Evolutionary conservation across 2,113 vertebrate species (phyloP), one percentile per base, ranked within the genome.

Genomic region (Morone chrysops): DNA sequence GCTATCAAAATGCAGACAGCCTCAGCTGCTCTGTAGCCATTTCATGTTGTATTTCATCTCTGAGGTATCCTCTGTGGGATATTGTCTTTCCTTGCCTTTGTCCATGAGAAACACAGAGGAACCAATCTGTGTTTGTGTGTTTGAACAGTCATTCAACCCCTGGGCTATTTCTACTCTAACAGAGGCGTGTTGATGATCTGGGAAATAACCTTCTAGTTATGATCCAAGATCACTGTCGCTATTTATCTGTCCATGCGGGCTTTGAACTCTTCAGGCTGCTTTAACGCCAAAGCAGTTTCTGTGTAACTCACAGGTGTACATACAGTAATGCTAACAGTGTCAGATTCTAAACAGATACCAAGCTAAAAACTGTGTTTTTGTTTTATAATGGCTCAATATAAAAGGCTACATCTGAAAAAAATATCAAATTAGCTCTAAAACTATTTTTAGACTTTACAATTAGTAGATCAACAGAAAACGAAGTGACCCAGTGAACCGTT

Each of bases 1-100:
- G 83, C 65, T 54, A 86, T 89, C 82, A 82, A 78, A 75, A 84
- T 10, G 66, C 74, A 2, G 82, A 84, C 85, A 81, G 77, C 78
- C 78, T 84, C 71, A 76, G 84, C 75, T 84, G 71, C 74, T 73
- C 53, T 31, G 87, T 78, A 87, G 92, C 82, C 78, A 83, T 91
- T 89, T 90, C 75, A 65, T 84, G 83, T 66, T 75, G 74, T 88
- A 78, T 85, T 92, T 90, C 76, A 84, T 85, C 88, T 90, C 40
- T 4, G 81, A 81, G 72, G 75, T 87, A 81, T 86, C 89, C 81
- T 85, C 87, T 59, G 70, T 17, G 40, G 72, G 66, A 43, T 72
- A 60, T 80, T 70, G 73, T 78, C 60, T 86, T 69, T 54, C 6
- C 9, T 79, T 50, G 41, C 60, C 43, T 80, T 70, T 62, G 70